phyloP scores from a whole-genome alignment of 2,888 invertebrate genomes.

The Elmis aenea region DNA sequence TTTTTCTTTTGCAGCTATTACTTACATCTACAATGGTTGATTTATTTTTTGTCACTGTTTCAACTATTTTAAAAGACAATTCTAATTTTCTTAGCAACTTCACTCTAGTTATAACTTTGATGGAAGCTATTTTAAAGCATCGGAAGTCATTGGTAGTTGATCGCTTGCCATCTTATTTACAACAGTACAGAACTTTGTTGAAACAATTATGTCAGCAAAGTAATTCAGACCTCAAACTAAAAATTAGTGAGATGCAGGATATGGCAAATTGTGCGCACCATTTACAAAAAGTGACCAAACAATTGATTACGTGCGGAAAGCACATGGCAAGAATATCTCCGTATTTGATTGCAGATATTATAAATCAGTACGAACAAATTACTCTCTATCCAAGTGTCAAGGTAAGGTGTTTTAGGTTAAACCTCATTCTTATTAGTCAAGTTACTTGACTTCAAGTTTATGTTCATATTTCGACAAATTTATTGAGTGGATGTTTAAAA shows the following conservation, averaged over 20 bases:
- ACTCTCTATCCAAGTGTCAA: conserved; percentile 47
- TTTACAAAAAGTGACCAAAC: conserved; percentile 42
- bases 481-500: background rate
- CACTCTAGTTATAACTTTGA: conserved; percentile 27
- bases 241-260: conserved; percentile 21
- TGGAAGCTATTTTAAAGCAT: conserved; percentile 37
- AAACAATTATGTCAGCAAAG: conserved; percentile 33
- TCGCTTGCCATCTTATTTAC: conserved; percentile 39
- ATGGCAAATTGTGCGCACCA: conserved; percentile 41
- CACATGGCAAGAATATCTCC: conserved; percentile 46
- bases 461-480: no score
- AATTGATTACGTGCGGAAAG: conserved; percentile 37
- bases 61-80: conserved; percentile 22
- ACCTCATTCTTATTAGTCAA: no score
- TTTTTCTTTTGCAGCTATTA: conserved; percentile 31
- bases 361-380: conserved; percentile 45
- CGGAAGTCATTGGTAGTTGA: conserved; percentile 39
- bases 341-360: conserved; percentile 48
- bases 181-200: conserved; percentile 38
- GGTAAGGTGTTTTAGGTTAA: conserved; percentile 39
- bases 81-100: conserved; percentile 30
- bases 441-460: no score
- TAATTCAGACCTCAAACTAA: conserved; percentile 27
- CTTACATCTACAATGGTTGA: conserved; percentile 36
- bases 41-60: conserved; percentile 30